Evolutionary conservation across 2,888 invertebrate genomes (phyloP), one percentile per base, ranked within the genome.

Genomic region (Himalopsyche japonica): DNA sequence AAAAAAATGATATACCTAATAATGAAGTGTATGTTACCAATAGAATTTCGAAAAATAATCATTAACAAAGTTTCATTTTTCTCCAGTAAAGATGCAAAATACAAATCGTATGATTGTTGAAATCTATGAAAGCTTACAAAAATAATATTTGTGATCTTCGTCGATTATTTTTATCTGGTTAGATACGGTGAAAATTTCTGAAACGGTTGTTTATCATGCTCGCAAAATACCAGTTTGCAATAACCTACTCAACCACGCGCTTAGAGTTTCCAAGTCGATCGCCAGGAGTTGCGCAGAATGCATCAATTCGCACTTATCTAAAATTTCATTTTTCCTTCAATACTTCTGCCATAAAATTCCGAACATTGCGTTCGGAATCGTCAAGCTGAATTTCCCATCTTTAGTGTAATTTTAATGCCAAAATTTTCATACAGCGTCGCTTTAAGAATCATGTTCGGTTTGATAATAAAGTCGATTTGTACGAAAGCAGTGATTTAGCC

Each of bases 261-360:
- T 77, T 34, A 77, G 49, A 48, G 24, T 47, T 48, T 49, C 47
- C 47, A 70, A 86, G 86, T 86, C 86, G 86, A 86, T 86, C 43
- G 76, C 77, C 79, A 18, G 82, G 86, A 86, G 86, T 86, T 86
- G 86, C 86, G 86, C 86, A 86, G 84, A 81, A 47, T 48, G 24
- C 81, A 76, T 20, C 70, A 77, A 82, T 48, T 37, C 47, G 70
- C 70, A 70, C 27, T 12, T 12, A 4, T 2, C 70, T 64, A 27
- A 70, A 70, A 70, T 27, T 70, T 70, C 30, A 70, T 57, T 57
- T 57, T 57, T 24, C 12, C 57, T 24, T 57, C 57, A 20, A 57
- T 57, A 5, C 57, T 10, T 70, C 27, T 30, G 24, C 8, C 3
- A 70, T 15, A 70, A 24, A 27, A 70, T 30, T 10, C 15, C 70